Conservation (phyloP, 2,797 vertebrate species). For the Dallia pectoralis region DNA sequence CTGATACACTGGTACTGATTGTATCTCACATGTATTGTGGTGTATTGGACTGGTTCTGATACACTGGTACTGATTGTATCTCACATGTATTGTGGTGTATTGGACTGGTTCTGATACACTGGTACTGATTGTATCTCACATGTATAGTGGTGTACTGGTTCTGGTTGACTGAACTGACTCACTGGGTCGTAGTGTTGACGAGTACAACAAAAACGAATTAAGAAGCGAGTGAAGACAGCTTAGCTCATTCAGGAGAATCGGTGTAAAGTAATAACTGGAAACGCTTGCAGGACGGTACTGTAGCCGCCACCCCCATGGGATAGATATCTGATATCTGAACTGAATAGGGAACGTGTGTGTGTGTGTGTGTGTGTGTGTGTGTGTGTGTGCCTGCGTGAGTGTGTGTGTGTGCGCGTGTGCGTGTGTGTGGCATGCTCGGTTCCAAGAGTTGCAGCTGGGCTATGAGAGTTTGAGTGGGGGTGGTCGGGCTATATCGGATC, state of each 20-base stretch:
- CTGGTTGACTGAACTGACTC: too few species aligned
- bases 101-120: not conserved
- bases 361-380: slow-evolving; percentile 6
- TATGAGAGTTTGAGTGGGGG: slow-evolving; percentile 47
- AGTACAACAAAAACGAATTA: not conserved
- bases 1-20: too few species aligned
- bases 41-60: too few species aligned
- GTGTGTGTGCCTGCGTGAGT: slow-evolving; percentile 13
- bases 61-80: too few species aligned
- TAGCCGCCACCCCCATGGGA: slow-evolving; percentile 30
- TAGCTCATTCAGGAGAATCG: not conserved
- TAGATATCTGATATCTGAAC: slow-evolving; percentile 65
- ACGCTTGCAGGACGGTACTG: slow-evolving; percentile 2
- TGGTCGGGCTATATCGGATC: slow-evolving; percentile 35
- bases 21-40: too few species aligned
- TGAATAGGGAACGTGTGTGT: slow-evolving; percentile 6
- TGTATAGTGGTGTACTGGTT: not conserved
- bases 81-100: not conserved
- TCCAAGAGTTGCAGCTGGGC: slow-evolving; percentile 14
- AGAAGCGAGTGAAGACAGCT: not conserved
- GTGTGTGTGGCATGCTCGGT: slow-evolving; percentile 1
- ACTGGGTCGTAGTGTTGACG: not conserved
- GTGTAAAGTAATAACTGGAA: not conserved
- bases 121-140: not conserved
- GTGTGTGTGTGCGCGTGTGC: not conserved